These are phyloP conservation scores for Vesta saturnalis DNA, from an alignment of 2,888 invertebrate species.

Conservation along the genomic window DNA sequence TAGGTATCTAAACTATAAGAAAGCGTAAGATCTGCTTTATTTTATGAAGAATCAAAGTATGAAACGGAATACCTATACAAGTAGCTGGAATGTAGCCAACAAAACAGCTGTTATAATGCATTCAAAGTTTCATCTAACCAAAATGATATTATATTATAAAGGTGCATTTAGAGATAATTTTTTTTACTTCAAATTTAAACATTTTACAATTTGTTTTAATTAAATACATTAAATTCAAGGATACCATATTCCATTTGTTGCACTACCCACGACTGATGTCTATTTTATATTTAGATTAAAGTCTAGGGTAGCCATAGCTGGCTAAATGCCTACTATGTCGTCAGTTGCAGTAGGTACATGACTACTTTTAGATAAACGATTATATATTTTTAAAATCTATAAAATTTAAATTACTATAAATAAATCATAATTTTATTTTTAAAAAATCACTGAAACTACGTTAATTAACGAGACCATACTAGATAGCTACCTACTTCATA, in stretches of 20 bases:
- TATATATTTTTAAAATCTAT: constrained; percentile 48
- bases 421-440: neutral
- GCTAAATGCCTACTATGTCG: constrained; percentile 58
- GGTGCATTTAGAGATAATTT: constrained; percentile 41
- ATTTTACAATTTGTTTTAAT: neutral
- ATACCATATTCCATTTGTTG: constrained; percentile 17
- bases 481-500: no score
- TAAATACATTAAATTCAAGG: constrained; percentile 14
- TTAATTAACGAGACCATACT: no score
- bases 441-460: neutral
- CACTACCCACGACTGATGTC: constrained; percentile 38
- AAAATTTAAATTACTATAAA: constrained; percentile 25
- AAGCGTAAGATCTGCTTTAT: neutral
- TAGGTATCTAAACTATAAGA: neutral
- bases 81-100: constrained; percentile 38
- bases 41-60: neutral
- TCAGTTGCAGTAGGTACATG: constrained; percentile 57
- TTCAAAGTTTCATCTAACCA: constrained; percentile 45
- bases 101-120: constrained; percentile 53
- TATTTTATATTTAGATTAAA: constrained; percentile 58
- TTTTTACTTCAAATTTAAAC: constrained; percentile 12
- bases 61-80: neutral
- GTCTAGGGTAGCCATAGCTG: constrained; percentile 58
- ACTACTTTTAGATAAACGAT: constrained; percentile 57
- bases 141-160: no score